Evolutionary conservation across 35 echinoderm and acorn worm genomes (phyloP), one percentile per base, ranked within the genome.

Genomic region (Eucidaris tribuloides): DNA sequence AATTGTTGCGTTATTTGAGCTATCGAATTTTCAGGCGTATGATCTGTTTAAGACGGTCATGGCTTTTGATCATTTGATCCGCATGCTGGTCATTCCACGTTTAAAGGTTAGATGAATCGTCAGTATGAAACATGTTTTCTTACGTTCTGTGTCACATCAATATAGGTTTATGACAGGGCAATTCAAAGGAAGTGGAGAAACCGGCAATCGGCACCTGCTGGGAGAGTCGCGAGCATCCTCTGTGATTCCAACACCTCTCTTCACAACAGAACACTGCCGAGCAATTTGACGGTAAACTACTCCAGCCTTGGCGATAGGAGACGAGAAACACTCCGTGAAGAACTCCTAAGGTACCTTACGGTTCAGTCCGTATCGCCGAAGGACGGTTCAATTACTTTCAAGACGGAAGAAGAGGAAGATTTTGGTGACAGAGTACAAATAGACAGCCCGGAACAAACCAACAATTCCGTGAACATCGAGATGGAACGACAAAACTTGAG

Each of bases 171-270:
- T 0, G 36, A 22, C 35, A 72, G 43, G 28, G 66, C 33, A 37
- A 72, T 72, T 20, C 66, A 72, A 63, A 25, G 60, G 43, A 72
- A 72, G 66, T 39, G 66, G 24, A 32, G 66, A 4, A n/a, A n/a
- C n/a, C n/a, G n/a, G n/a, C n/a, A n/a, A n/a, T 68, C 59, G 29
- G 82, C 82, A 6, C 82, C 82, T 0, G 82, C 82, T 4, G 82
- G 82, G 11, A 59, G 82, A 20, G 63, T 84, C 6, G 82, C 82
- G 15, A 46, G 61, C 9, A 44, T 65, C 18, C 82, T 84, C 5
- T 70, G 42, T 3, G 59, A 84, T 42, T 62, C 61, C 82, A 62
- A 62, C 31, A 70, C 62, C 7, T 46, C 38, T 13, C 40, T 72
- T 15, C 66, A 72, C 66, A 72, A 43, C 40, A 35, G 20, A 20